Evolutionary conservation across 2,797 vertebrate species (phyloP).

Genomic region (Diplodus puntazzo): DNA sequence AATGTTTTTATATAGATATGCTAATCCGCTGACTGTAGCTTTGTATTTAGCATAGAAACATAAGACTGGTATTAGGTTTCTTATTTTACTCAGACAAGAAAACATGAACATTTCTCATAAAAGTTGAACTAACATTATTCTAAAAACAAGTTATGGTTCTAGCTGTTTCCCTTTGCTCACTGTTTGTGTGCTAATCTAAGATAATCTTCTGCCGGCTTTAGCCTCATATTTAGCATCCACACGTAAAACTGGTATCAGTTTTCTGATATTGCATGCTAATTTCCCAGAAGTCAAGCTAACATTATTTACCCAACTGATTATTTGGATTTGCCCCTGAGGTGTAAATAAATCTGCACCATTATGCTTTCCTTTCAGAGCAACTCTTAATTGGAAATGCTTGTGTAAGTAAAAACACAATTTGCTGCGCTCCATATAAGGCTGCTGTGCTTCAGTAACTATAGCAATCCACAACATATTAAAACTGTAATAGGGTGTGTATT

Average conservation of each 20-base stretch:
- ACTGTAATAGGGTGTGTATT: slow-evolving; percentile 2
- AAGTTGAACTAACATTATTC: too few species aligned
- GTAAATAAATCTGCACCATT: background rate
- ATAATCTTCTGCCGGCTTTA: background rate
- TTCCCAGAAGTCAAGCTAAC: background rate
- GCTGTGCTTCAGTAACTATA: background rate
- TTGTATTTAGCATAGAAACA: too few species aligned
- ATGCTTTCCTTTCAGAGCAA: background rate
- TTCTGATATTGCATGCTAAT: background rate
- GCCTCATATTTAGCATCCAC: background rate
- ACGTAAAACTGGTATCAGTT: too few species aligned
- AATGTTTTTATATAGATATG: too few species aligned
- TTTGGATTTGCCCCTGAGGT: background rate
- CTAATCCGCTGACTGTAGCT: too few species aligned
- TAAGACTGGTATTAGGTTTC: too few species aligned
- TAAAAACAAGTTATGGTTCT: too few species aligned
- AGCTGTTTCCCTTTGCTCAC: background rate
- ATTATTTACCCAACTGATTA: background rate
- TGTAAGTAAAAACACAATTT: background rate
- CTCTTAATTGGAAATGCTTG: slow-evolving; percentile 10
- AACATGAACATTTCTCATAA: too few species aligned
- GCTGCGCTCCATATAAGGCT: background rate
- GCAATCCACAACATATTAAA: slow-evolving; percentile 1
- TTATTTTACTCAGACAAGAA: too few species aligned
- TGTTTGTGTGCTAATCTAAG: background rate